Evolutionary conservation across 2,888 invertebrate genomes (phyloP).

Genomic region (Prostheceraeus crozeri): DNA sequence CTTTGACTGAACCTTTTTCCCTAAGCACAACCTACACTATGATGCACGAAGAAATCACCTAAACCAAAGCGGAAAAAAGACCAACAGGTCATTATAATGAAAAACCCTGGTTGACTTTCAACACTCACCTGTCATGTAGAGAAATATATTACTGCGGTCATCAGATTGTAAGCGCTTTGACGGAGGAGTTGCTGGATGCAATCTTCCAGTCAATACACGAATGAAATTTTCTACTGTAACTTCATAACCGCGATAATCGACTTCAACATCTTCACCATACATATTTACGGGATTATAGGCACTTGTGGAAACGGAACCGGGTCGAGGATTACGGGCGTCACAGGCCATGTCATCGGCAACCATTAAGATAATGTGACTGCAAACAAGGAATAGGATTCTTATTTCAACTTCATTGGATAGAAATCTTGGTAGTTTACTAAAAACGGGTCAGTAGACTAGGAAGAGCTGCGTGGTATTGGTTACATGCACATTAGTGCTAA

Average conservation of each 20-base stretch:
- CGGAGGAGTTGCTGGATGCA: conserved; percentile 82
- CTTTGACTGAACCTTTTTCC: no score
- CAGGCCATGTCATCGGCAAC: conserved; percentile 99
- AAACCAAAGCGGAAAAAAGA: no score
- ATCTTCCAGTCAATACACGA: conserved; percentile 80
- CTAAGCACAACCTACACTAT: no score
- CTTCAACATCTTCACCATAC: conserved; percentile 98
- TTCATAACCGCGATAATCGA: conserved; percentile 80
- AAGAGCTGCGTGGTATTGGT: no score
- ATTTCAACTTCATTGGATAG: neutral
- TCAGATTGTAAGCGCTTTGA: conserved; percentile 89
- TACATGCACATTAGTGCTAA: no score
- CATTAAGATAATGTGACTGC: conserved; percentile 89
- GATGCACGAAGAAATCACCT: no score
- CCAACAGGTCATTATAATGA: no score
- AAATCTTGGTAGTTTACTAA: neutral
- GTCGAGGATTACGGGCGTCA: conserved; percentile 90
- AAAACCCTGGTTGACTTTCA: no score
- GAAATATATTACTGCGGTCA: conserved; percentile 78
- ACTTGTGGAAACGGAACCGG: conserved; percentile 89
- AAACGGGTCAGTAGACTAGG: no score
- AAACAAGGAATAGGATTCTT: conserved; percentile 16
- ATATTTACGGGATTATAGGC: conserved; percentile 95
- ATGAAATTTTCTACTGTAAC: conserved; percentile 98
- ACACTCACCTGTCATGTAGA: conserved; percentile 77